Evolutionary conservation across 2,888 invertebrate species (phyloP).

Genomic region (Apotomis capreana): DNA sequence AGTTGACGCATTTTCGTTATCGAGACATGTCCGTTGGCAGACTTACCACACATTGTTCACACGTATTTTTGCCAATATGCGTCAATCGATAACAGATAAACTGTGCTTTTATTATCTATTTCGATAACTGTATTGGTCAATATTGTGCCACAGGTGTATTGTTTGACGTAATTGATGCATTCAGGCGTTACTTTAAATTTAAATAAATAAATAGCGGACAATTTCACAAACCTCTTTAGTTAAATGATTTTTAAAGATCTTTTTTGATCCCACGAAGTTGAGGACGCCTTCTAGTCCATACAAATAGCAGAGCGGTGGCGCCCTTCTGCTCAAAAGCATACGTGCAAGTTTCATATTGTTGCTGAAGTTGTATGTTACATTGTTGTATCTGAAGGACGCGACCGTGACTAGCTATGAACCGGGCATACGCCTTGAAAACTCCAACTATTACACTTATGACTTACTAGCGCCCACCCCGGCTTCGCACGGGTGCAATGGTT

Average conservation of each 20-base stretch:
- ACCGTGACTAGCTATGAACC: constrained; percentile 9
- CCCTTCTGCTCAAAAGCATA: not conserved
- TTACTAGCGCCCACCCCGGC: no score
- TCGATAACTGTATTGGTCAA: constrained; percentile 15
- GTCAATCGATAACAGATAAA: constrained; percentile 29
- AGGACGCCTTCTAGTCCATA: not conserved
- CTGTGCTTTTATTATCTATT: constrained; percentile 20
- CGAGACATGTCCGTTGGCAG: not conserved
- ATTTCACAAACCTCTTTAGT: not conserved
- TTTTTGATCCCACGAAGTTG: no score
- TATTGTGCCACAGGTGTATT: not conserved
- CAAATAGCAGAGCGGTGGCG: not conserved
- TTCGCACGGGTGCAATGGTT: no score
- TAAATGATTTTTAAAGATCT: no score
- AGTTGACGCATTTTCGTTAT: constrained; percentile 1
- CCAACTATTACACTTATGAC: no score
- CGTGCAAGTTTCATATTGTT: not conserved
- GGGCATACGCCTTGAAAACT: not conserved
- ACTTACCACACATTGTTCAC: not conserved
- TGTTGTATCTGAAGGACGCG: not conserved
- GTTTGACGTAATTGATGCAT: not conserved
- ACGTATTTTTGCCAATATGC: constrained; percentile 12
- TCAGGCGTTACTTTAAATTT: no score
- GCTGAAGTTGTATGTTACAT: not conserved
- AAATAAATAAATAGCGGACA: not conserved